Percentiles rank a stretch among this genome's conserved stretches.
Conservation (phyloP, 2,797 vertebrate species). For the Oophaga sylvatica region DNA sequence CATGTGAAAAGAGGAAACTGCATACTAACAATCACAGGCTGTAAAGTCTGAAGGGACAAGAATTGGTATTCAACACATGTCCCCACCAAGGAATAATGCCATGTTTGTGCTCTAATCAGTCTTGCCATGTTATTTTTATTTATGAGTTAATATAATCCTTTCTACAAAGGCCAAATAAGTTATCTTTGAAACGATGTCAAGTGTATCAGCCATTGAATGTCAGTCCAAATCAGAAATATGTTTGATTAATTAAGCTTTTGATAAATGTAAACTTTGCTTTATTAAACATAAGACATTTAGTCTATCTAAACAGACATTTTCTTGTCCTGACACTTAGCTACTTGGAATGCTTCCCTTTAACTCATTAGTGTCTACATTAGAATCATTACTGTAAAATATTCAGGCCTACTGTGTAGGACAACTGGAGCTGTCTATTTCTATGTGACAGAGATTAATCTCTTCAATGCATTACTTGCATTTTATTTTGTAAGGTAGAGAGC, state of each 20-base stretch:
- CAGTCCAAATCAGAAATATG: constrained; percentile 23
- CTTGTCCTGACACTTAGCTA: not conserved
- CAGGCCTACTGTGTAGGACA: not conserved
- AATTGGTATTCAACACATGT: constrained; percentile 52
- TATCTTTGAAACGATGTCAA: constrained; percentile 51
- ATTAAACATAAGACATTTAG: constrained; percentile 19
- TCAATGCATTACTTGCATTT: too few relatives aligned
- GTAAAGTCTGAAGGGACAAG: constrained; percentile 36
- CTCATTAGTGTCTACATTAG: not conserved
- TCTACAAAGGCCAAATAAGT: constrained; percentile 56
- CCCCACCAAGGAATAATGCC: constrained; percentile 36
- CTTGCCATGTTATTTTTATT: constrained; percentile 56
- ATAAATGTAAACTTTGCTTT: constrained; percentile 36
- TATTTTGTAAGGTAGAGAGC: too few relatives aligned
- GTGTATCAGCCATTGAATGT: constrained; percentile 38
- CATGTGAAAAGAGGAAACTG: constrained; percentile 41
- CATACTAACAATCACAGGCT: constrained; percentile 43
- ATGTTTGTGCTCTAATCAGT: constrained; percentile 46
- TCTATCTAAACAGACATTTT: constrained; percentile 31
- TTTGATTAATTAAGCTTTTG: constrained; percentile 46
- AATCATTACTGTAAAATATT: not conserved
- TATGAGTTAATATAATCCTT: constrained; percentile 50
- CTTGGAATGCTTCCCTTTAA: not conserved
- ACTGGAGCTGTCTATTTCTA: not conserved
- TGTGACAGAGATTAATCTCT: too few relatives aligned